Percentiles rank a stretch among this genome's conserved stretches.
Evolutionary conservation across 2,888 invertebrate genomes (phyloP).

Genomic region (Cyaniris semiargus): DNA sequence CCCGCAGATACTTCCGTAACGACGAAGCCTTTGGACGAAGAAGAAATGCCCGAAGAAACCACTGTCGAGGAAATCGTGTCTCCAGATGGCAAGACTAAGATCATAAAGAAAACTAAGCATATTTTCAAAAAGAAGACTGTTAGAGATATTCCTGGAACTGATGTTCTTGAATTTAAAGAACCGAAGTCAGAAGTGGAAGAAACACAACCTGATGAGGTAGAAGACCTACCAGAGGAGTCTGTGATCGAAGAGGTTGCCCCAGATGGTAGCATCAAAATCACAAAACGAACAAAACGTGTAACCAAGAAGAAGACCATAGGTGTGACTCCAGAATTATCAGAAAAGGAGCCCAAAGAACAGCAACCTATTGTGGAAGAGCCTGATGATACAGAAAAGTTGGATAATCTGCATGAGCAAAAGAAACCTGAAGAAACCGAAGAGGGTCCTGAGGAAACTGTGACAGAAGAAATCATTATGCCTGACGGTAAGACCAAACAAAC

Average conservation of each 20-base stretch:
- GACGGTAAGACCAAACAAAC: constrained; percentile 44
- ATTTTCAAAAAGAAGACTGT: constrained; percentile 53
- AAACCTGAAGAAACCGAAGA: no score
- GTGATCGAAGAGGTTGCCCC: background rate
- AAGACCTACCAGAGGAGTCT: background rate
- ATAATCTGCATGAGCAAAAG: no score
- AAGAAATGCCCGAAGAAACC: constrained; percentile 48
- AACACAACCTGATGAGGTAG: constrained; percentile 45
- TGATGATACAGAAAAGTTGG: no score
- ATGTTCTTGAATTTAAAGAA: constrained; percentile 48
- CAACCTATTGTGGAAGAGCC: no score
- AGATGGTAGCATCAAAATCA: background rate
- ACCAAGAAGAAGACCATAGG: background rate
- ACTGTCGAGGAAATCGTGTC: constrained; percentile 36
- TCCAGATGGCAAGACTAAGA: background rate
- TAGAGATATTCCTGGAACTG: constrained; percentile 33
- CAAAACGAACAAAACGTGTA: background rate
- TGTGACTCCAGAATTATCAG: background rate
- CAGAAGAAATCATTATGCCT: background rate
- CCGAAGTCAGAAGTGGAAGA: constrained; percentile 48
- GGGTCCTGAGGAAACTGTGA: no score
- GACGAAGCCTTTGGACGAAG: constrained; percentile 40
- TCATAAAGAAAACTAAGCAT: constrained; percentile 1
- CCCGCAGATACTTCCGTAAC: constrained; percentile 41
- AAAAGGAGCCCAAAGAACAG: no score